Base-by-base conservation (phyloP, 2,888 invertebrate genomes). In the Andricus curvator region DNA sequence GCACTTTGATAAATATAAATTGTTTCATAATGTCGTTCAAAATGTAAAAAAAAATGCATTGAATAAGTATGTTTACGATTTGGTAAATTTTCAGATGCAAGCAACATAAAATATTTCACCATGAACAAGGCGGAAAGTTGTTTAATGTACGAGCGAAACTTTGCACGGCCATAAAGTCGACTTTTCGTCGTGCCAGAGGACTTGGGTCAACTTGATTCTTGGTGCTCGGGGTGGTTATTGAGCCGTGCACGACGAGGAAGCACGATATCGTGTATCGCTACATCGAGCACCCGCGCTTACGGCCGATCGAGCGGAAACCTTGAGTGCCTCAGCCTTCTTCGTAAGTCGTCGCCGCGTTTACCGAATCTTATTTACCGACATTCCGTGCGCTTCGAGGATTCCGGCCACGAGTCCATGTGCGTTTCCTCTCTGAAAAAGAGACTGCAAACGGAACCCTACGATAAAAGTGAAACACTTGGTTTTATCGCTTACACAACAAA, bases 241-340 rank as follows among this genome's bases (percentile, higher is more conserved):
- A 56, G 56, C n/a, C 56, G 56, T n/a, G 82, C 80, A 84, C 81
- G 84, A 82, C 82, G 84, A 85, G 84, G 81, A 89, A 86, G 84
- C 87, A 83, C 84, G 84, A 89, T 89, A 89, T 89, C 89, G 86
- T 85, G 86, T 88, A 89, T 89, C 89, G 89, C 86, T 88, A 87
- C 88, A 86, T 88, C 88, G 87, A 88, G 87, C 90, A 86, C 83
- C 89, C 88, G 88, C 87, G 87, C 87, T 87, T 86, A 88, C 89
- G 86, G 84, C 85, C 85, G 88, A 89, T 90, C 89, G 90, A 89
- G 88, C 88, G 87, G 89, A 89, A 89, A 90, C 88, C 88, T 88
- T 88, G 87, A 89, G 88, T 86, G 85, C 87, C 83, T 83, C 80
- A 68, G 60, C 65, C 51, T 78, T 56, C 78, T 83, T 80, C 85